Conservation (phyloP, 2,113 vertebrate genomes). For the Nanorana parkeri region DNA sequence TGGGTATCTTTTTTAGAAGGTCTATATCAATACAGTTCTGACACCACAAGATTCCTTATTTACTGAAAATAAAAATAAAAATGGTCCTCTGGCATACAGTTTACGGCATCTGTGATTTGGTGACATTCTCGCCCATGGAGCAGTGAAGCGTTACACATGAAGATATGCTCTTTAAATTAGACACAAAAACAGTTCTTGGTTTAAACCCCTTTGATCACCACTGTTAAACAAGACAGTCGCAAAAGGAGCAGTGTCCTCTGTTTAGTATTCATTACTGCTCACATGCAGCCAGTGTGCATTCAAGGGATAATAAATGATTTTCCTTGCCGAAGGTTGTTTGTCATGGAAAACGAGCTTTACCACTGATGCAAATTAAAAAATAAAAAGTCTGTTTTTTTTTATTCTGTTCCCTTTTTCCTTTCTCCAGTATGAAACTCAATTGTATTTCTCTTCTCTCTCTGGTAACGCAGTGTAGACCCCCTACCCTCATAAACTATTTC, state of each 20-base stretch:
- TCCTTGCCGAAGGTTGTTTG: conserved; percentile 50
- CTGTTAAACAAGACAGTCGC: conserved; percentile 50
- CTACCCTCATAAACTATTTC: conserved; percentile 17
- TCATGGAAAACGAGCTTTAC: conserved; percentile 50
- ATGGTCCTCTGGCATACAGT: too few relatives aligned
- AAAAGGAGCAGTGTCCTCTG: conserved; percentile 50
- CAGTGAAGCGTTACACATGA: neutral
- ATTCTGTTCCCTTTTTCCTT: conserved; percentile 20
- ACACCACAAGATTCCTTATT: neutral
- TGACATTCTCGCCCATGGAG: neutral
- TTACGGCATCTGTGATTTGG: neutral
- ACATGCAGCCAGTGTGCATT: conserved; percentile 33
- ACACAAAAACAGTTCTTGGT: conserved; percentile 31
- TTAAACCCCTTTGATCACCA: conserved; percentile 39
- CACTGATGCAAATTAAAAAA: conserved; percentile 51
- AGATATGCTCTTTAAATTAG: conserved; percentile 50
- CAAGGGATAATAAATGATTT: conserved; percentile 51
- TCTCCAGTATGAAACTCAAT: conserved; percentile 23
- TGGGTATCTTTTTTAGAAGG: too few relatives aligned
- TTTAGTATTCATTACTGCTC: conserved; percentile 55
- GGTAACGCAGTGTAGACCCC: conserved; percentile 17
- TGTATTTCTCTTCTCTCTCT: conserved; percentile 32
- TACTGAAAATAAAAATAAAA: neutral
- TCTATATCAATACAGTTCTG: neutral
- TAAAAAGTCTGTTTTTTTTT: conserved; percentile 1